phyloP scores from a whole-genome alignment of 2,797 vertebrate genomes.

The Onychomys torridus region DNA sequence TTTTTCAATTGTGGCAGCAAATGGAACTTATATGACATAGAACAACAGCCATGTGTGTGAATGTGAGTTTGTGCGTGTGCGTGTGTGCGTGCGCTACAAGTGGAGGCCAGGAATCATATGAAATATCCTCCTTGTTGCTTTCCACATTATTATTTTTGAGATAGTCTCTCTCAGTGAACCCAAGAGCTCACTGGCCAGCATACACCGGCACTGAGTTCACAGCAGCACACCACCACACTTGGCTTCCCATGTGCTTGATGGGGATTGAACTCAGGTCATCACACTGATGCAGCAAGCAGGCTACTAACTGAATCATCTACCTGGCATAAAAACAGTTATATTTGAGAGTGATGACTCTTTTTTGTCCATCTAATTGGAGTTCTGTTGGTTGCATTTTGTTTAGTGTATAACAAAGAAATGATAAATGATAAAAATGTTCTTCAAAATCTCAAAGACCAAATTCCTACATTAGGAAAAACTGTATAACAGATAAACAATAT shows the following conservation, averaged over 20 bases:
- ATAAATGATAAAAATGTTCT: neutral
- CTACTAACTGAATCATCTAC: neutral
- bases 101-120: neutral
- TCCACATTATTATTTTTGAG: neutral
- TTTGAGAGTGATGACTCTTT: neutral
- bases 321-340: neutral
- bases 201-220: neutral
- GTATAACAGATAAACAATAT: neutral
- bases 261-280: neutral
- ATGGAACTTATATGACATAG: neutral
- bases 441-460: neutral
- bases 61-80: neutral
- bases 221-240: neutral
- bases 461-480: neutral
- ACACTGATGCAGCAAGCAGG: neutral
- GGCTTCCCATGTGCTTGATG: neutral
- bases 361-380: neutral
- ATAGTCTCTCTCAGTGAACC: neutral
- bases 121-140: neutral
- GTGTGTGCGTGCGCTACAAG: neutral
- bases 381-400: neutral
- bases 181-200: neutral
- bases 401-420: conserved; percentile 29
- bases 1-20: neutral
- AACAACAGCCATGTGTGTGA: too few relatives aligned